These are phyloP conservation scores for Antheraea assamensis DNA, from an alignment of 2,888 invertebrate species.

Conservation along the genomic window DNA sequence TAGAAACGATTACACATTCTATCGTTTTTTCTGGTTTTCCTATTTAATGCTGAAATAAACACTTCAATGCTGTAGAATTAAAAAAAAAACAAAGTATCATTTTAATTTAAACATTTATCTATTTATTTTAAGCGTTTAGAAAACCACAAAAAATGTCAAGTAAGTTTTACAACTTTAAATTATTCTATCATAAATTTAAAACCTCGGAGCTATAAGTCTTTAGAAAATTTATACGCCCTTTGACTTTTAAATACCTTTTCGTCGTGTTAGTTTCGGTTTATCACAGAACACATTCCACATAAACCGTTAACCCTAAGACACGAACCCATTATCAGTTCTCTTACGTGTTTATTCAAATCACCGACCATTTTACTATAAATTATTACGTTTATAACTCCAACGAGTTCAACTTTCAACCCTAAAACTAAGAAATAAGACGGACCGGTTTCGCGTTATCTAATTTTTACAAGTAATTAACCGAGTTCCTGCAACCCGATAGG, in stretches of 20 bases:
- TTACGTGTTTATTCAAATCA: conserved; percentile 39
- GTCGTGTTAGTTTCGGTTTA: conserved; percentile 15
- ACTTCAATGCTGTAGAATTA: too few species aligned
- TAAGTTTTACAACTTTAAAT: not conserved
- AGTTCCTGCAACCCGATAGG: conserved; percentile 43
- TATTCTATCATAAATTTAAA: conserved; percentile 2
- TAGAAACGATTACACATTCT: too few species aligned
- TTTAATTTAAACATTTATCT: not conserved
- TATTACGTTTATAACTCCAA: conserved; percentile 25
- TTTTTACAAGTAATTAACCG: conserved; percentile 39
- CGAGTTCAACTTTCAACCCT: conserved; percentile 27
- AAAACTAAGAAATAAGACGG: conserved; percentile 31
- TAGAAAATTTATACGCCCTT: not conserved
- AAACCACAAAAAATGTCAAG: not conserved
- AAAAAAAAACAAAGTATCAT: not conserved
- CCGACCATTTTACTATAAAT: conserved; percentile 20
- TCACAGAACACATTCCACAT: conserved; percentile 13
- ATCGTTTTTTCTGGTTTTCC: not conserved
- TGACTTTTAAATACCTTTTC: conserved; percentile 17
- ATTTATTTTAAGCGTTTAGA: not conserved
- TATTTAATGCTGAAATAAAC: not conserved
- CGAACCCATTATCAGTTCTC: too few species aligned
- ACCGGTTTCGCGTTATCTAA: conserved; percentile 26
- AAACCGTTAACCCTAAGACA: not conserved
- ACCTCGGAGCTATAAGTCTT: not conserved